These are phyloP conservation scores for Ianthella basta DNA, from an alignment of 37 sponge, comb jelly and placozoan genomes.

Conservation along the genomic window DNA sequence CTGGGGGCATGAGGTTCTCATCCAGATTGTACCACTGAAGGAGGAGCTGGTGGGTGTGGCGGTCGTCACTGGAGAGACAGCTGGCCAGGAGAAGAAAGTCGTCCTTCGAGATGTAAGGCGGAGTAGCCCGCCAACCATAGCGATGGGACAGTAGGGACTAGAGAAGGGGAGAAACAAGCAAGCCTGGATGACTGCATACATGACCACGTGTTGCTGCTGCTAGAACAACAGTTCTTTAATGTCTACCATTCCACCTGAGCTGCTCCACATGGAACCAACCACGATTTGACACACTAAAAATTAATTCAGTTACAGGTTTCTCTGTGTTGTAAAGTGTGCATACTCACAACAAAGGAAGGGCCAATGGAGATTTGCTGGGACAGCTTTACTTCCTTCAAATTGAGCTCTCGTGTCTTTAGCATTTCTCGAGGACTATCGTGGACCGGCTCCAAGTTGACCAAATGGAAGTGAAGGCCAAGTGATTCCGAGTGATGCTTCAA, in stretches of 20 bases:
- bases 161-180: neutral
- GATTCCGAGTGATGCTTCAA: slow-evolving; percentile 53
- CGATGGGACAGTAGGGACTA: slow-evolving; percentile 76
- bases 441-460: slow-evolving; percentile 52
- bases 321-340: no score
- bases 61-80: slow-evolving; percentile 52
- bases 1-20: slow-evolving; percentile 62
- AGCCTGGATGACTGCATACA: neutral
- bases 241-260: no score
- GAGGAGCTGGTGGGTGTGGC: slow-evolving; percentile 31
- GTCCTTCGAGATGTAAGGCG: slow-evolving; percentile 34
- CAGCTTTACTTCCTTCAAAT: slow-evolving; percentile 62
- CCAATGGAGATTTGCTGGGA: slow-evolving; percentile 73
- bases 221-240: no score
- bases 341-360: slow-evolving; percentile 75
- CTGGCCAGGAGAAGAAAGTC: slow-evolving; percentile 57
- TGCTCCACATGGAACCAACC: no score
- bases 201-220: neutral
- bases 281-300: no score
- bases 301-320: no score
- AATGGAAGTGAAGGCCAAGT: slow-evolving; percentile 73
- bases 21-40: slow-evolving; percentile 72
- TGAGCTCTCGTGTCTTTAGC: neutral
- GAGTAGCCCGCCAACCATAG: slow-evolving; percentile 71
- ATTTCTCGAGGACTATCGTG: slow-evolving; percentile 4